Conservation (phyloP, 2,888 invertebrate genomes). For the Nomada fucata region DNA sequence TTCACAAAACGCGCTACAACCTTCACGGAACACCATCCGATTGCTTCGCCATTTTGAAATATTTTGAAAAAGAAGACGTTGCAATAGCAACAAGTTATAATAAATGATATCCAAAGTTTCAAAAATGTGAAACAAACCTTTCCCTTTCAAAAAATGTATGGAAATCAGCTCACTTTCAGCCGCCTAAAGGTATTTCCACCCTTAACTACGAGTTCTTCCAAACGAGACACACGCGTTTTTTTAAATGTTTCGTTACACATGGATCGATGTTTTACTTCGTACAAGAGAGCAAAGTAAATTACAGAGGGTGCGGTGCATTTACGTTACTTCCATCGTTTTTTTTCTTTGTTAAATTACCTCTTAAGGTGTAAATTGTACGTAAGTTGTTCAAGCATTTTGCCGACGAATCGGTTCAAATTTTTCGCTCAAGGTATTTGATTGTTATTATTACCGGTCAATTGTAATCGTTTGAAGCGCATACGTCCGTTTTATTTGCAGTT, state of each 20-base stretch:
- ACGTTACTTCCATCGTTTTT: not conserved
- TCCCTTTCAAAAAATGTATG: too few relatives aligned
- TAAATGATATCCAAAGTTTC: too few relatives aligned
- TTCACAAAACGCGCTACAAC: too few relatives aligned
- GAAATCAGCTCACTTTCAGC: too few relatives aligned
- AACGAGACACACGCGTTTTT: too few relatives aligned
- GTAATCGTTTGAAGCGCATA: not conserved
- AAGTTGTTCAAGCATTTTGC: not conserved
- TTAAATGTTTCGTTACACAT: too few relatives aligned
- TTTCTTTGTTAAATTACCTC: not conserved
- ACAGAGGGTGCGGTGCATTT: constrained; percentile 3
- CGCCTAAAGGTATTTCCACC: too few relatives aligned
- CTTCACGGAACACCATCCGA: too few relatives aligned
- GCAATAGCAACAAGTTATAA: too few relatives aligned
- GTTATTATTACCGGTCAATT: not conserved
- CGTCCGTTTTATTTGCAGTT: not conserved
- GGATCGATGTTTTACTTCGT: not conserved
- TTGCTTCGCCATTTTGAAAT: too few relatives aligned
- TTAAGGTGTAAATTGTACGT: not conserved
- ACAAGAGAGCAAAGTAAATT: not conserved
- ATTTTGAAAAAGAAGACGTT: too few relatives aligned
- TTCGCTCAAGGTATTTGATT: constrained; percentile 2
- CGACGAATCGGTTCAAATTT: not conserved
- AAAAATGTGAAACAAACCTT: too few relatives aligned
- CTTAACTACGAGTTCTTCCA: not conserved